Conservation (phyloP, 2,888 invertebrate genomes). For the Sphaerophoria rueppellii region DNA sequence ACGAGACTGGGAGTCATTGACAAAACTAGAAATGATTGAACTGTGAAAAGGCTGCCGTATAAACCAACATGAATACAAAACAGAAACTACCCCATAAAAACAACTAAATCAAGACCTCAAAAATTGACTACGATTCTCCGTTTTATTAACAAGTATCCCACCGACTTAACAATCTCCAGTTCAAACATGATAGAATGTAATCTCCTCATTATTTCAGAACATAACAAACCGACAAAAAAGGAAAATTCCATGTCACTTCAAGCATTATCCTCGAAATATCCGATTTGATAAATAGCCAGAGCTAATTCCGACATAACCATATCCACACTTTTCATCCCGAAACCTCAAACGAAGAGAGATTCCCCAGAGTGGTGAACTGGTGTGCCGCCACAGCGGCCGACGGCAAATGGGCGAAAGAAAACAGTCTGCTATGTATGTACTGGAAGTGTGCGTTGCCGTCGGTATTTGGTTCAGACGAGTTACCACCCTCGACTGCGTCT, state of each 20-base stretch:
- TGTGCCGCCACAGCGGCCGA: constrained; percentile 5
- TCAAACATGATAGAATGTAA: too few relatives aligned
- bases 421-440: too few relatives aligned
- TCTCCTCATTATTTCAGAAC: constrained; percentile 53
- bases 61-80: too few relatives aligned
- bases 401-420: constrained; percentile 23
- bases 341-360: constrained; percentile 40
- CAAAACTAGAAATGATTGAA: too few relatives aligned
- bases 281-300: constrained; percentile 69
- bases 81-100: too few relatives aligned
- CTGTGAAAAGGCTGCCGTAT: too few relatives aligned
- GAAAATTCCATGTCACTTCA: constrained; percentile 71
- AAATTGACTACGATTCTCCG: constrained; percentile 63
- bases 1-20: too few relatives aligned
- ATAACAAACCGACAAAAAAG: constrained; percentile 71
- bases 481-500: constrained; percentile 14
- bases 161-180: constrained; percentile 22
- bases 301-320: constrained; percentile 68
- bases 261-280: constrained; percentile 69
- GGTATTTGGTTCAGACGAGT: neutral
- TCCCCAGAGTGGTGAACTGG: constrained; percentile 58
- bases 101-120: constrained; percentile 60
- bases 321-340: constrained; percentile 54
- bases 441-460: constrained; percentile 40
- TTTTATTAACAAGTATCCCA: constrained; percentile 61